phyloP scores from a whole-genome alignment of 2,888 invertebrate genomes.

The Pteria penguin region DNA sequence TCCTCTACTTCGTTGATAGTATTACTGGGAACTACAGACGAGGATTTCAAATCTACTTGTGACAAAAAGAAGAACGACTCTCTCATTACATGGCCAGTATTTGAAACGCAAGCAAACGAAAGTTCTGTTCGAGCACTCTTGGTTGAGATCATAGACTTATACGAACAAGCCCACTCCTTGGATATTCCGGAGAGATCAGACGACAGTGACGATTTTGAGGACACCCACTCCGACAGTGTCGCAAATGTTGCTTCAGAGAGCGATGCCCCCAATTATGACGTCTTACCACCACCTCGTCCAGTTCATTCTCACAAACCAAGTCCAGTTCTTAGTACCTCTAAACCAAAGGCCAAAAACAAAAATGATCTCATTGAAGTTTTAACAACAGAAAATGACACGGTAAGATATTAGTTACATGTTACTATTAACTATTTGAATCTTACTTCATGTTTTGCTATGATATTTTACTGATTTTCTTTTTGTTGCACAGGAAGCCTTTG shows the following conservation, averaged over 20 bases:
- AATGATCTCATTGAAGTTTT: too few relatives aligned
- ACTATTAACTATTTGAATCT: too few relatives aligned
- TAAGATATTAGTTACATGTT: too few relatives aligned
- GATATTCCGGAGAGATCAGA: too few relatives aligned
- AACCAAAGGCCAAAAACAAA: too few relatives aligned
- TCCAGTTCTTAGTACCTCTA: too few relatives aligned
- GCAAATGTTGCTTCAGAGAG: background rate
- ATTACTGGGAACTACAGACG: background rate
- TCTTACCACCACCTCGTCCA: conserved; percentile 7
- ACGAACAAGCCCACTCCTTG: conserved; percentile 1
- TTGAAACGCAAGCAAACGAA: conserved; percentile 29
- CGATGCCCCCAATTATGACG: background rate
- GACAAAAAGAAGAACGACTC: background rate
- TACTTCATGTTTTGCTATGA: too few relatives aligned
- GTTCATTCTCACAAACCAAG: too few relatives aligned
- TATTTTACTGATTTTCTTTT: too few relatives aligned
- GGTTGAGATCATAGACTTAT: conserved; percentile 17
- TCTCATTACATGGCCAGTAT: background rate
- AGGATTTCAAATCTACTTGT: background rate
- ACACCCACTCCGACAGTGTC: background rate
- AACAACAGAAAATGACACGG: too few relatives aligned
- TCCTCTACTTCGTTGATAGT: conserved; percentile 1
- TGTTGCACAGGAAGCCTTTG: background rate
- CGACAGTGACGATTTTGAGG: background rate
- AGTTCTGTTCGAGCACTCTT: conserved; percentile 19